phyloP scores from a whole-genome alignment of 2,888 invertebrate genomes.

The Leistus spinibarbis region DNA sequence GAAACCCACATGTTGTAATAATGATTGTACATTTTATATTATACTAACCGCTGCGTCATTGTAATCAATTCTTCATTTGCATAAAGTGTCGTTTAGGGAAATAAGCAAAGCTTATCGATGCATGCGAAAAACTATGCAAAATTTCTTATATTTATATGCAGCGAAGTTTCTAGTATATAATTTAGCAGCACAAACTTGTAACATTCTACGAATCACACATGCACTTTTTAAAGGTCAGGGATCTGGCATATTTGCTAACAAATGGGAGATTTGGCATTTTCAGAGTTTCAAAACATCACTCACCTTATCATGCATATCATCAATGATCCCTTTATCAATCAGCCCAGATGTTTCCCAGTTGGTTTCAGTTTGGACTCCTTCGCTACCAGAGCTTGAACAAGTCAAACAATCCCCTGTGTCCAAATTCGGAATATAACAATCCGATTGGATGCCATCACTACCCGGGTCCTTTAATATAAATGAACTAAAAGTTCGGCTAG shows the following conservation, averaged over 20 bases:
- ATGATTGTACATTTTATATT: slow-evolving; percentile 9
- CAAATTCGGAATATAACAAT: slow-evolving; percentile 46
- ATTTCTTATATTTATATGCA: neutral
- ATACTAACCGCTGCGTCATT: neutral
- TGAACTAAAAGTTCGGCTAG: slow-evolving; percentile 21
- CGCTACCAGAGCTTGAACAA: slow-evolving; percentile 55
- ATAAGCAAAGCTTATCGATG: neutral
- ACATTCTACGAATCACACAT: too few species aligned
- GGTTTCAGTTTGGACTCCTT: slow-evolving; percentile 42
- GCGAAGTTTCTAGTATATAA: neutral
- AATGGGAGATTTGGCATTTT: neutral
- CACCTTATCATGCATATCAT: slow-evolving; percentile 75
- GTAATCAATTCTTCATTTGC: slow-evolving; percentile 8
- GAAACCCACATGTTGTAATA: slow-evolving; percentile 20
- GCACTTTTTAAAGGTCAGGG: too few species aligned
- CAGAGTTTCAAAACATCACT: slow-evolving; percentile 46
- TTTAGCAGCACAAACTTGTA: neutral
- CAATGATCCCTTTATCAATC: slow-evolving; percentile 65
- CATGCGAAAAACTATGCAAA: neutral
- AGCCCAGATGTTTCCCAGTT: slow-evolving; percentile 68
- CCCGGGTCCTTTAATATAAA: slow-evolving; percentile 32
- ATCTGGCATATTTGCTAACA: neutral
- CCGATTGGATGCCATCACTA: slow-evolving; percentile 35
- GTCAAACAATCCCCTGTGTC: slow-evolving; percentile 57
- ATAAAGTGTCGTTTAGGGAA: slow-evolving; percentile 1